Evolutionary conservation across 2,888 invertebrate genomes (phyloP).

Genomic region (Hypsopygia costalis): DNA sequence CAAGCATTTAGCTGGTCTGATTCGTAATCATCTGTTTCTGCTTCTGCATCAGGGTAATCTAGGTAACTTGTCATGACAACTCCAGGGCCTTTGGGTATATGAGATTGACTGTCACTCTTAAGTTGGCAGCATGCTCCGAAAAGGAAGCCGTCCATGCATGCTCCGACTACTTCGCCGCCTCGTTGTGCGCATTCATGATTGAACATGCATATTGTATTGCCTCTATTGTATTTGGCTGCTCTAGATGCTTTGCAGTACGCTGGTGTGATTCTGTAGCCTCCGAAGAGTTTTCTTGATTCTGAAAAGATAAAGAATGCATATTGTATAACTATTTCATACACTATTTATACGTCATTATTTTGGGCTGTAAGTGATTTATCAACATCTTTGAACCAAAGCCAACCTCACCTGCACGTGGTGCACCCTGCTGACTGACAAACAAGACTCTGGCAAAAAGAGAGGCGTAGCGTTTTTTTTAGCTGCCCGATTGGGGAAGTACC

Average conservation of each 20-base stretch:
- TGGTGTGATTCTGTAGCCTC: constrained; percentile 92
- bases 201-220: constrained; percentile 94
- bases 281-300: constrained; percentile 86
- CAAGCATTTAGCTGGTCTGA: constrained; percentile 60
- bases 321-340: neutral
- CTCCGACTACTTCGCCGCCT: constrained; percentile 90
- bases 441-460: too few species aligned
- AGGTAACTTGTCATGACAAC: constrained; percentile 71
- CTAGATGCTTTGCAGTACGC: constrained; percentile 87
- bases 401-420: too few species aligned
- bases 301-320: constrained; percentile 25
- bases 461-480: too few species aligned
- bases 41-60: constrained; percentile 64
- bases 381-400: too few species aligned
- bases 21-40: constrained; percentile 61
- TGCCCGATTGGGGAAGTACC: too few species aligned
- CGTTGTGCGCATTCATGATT: constrained; percentile 92
- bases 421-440: too few species aligned
- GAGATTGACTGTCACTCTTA: constrained; percentile 66
- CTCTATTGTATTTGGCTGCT: constrained; percentile 81
- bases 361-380: too few species aligned
- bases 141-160: constrained; percentile 95
- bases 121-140: constrained; percentile 95
- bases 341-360: too few species aligned
- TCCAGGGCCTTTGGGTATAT: constrained; percentile 72